Evolutionary conservation across 2,888 invertebrate species (phyloP).

Genomic region (Anarsia innoxiella): DNA sequence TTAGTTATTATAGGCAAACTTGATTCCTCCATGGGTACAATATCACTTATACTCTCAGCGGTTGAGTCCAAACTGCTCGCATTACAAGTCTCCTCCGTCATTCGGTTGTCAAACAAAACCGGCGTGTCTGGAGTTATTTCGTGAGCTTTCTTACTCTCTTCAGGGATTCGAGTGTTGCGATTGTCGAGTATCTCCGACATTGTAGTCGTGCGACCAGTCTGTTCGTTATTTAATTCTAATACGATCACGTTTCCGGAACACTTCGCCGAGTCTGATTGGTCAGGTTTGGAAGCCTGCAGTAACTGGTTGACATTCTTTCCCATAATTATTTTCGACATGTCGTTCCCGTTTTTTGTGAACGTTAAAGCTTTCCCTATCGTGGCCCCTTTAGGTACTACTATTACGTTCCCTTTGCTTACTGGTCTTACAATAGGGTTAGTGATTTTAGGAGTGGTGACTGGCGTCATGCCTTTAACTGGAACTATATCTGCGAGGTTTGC

Average conservation of each 20-base stretch:
- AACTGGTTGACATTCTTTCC: constrained; percentile 68
- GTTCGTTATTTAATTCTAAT: constrained; percentile 65
- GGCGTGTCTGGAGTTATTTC: constrained; percentile 76
- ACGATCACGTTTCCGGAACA: constrained; percentile 63
- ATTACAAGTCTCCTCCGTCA: constrained; percentile 55
- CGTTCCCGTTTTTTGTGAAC: constrained; percentile 63
- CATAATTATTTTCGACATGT: constrained; percentile 71
- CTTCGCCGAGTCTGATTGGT: constrained; percentile 49
- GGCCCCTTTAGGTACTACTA: constrained; percentile 76
- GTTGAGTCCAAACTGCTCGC: constrained; percentile 61
- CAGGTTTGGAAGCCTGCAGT: constrained; percentile 55
- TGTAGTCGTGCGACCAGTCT: constrained; percentile 57
- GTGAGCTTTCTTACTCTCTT: constrained; percentile 36
- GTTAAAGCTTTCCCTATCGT: constrained; percentile 65
- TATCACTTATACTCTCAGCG: constrained; percentile 52
- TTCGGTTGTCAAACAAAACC: constrained; percentile 60
- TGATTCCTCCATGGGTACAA: constrained; percentile 43
- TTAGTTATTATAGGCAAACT: constrained; percentile 41
- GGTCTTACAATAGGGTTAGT: constrained; percentile 62
- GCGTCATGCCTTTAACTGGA: constrained; percentile 58
- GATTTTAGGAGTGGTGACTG: constrained; percentile 53
- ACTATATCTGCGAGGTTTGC: constrained; percentile 66
- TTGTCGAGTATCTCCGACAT: constrained; percentile 67
- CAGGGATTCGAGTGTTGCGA: constrained; percentile 34
- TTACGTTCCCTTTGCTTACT: constrained; percentile 72